These are phyloP conservation scores for Willisornis vidua DNA, from an alignment of 2,113 vertebrate species.

Conservation along the genomic window DNA sequence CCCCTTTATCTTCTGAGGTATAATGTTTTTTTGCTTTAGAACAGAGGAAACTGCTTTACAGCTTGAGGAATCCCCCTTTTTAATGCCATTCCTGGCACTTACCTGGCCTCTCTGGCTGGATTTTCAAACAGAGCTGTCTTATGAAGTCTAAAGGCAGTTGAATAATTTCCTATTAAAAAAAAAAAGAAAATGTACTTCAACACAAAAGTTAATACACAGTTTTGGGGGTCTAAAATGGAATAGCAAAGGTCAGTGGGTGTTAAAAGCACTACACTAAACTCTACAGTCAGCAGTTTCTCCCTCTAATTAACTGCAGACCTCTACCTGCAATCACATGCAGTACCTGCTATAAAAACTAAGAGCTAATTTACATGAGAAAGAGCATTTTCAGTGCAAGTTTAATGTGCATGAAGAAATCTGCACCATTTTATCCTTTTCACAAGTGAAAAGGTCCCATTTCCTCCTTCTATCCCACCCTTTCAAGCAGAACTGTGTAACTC, in stretches of 20 bases:
- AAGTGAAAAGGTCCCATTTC: background rate
- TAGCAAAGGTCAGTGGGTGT: background rate
- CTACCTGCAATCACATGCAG: background rate
- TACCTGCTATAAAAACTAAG: background rate
- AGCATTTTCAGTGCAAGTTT: background rate
- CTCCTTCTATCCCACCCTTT: background rate
- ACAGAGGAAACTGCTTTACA: background rate
- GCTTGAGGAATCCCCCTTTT: background rate
- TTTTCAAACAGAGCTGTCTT: constrained; percentile 91
- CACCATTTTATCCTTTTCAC: background rate
- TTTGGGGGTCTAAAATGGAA: background rate
- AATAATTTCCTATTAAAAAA: constrained; percentile 86
- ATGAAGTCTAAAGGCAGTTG: constrained; percentile 94
- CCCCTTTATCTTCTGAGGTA: background rate
- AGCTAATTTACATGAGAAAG: background rate
- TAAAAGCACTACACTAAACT: background rate
- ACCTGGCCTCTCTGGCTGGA: constrained; percentile 95
- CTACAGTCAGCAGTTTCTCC: background rate
- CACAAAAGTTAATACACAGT: background rate
- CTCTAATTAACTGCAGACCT: background rate
- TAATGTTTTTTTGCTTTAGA: background rate
- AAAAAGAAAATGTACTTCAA: background rate
- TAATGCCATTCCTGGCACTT: background rate
- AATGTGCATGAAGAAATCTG: background rate
- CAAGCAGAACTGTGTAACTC: background rate